A percentile compares a stretch with the other conserved stretches of the same genome.
These are phyloP conservation scores for Zootoca vivipara DNA, from an alignment of 2,113 vertebrate genomes.

Conservation along the genomic window DNA sequence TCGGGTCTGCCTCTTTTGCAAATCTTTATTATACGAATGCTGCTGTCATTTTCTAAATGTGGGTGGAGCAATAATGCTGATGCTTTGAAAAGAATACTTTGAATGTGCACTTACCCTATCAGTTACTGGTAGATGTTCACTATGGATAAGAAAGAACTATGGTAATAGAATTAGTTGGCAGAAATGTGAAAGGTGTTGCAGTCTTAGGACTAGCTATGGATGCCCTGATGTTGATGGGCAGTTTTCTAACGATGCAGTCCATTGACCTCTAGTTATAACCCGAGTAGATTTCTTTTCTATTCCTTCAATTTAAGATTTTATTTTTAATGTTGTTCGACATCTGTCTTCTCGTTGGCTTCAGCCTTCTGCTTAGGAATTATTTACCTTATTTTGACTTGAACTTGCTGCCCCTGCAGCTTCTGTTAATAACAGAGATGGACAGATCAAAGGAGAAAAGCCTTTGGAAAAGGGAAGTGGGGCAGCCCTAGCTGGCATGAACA, in stretches of 20 bases:
- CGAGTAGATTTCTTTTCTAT: background rate
- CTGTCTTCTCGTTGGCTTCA: constrained; percentile 51
- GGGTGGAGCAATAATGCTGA: background rate
- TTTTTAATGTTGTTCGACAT: constrained; percentile 22
- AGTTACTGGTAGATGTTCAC: accelerated
- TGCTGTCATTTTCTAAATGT: constrained; percentile 32
- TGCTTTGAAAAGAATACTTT: background rate
- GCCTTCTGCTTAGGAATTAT: constrained; percentile 66
- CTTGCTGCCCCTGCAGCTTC: constrained; percentile 60
- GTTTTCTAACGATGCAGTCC: constrained; percentile 1
- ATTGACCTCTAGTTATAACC: background rate
- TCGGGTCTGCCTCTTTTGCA: constrained; percentile 49
- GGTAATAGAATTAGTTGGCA: accelerated
- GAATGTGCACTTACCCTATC: background rate
- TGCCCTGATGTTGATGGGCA: background rate
- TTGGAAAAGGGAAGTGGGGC: constrained; percentile 48
- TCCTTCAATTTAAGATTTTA: constrained; percentile 31
- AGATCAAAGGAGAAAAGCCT: constrained; percentile 69
- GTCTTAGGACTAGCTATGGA: background rate
- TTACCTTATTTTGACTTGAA: constrained; percentile 64
- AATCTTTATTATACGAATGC: background rate
- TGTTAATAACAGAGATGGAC: constrained; percentile 68
- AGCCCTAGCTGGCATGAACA: constrained; percentile 34
- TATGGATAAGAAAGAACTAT: background rate
- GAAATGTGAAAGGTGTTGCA: background rate